Percentiles rank a stretch among this genome's conserved stretches.
Conservation (phyloP, 2,888 invertebrate genomes). For the Epinotia ramella region DNA sequence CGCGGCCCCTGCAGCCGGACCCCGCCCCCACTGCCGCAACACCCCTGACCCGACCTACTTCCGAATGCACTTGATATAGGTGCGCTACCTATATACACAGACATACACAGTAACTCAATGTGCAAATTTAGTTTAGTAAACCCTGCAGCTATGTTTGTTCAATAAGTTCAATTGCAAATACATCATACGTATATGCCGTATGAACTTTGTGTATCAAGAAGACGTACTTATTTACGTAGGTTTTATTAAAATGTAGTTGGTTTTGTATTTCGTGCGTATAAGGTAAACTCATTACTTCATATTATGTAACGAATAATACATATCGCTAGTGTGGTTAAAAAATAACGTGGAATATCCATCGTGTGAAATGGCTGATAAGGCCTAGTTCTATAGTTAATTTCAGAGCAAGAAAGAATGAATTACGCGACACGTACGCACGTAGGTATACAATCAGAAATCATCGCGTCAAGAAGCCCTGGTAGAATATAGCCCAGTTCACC, state of each 20-base stretch:
- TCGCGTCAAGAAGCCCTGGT: constrained; percentile 10
- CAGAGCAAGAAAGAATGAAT: background rate
- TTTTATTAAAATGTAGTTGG: background rate
- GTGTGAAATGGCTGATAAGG: background rate
- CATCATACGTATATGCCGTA: background rate
- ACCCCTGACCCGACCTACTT: constrained; percentile 48
- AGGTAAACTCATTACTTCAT: too few species aligned
- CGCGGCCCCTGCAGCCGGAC: constrained; percentile 36
- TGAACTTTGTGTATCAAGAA: background rate
- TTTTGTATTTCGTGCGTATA: too few species aligned
- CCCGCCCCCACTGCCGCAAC: constrained; percentile 35
- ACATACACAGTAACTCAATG: background rate
- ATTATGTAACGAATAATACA: too few species aligned
- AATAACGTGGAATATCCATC: background rate
- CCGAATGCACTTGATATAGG: constrained; percentile 45
- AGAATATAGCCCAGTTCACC: constrained; percentile 49
- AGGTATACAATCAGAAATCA: constrained; percentile 4
- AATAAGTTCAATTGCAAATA: background rate
- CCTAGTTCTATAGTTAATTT: background rate
- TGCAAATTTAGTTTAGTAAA: background rate
- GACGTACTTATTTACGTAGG: background rate
- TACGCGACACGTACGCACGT: background rate
- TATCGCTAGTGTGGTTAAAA: too few species aligned
- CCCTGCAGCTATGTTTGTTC: background rate
- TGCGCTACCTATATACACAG: constrained; percentile 16